Evolutionary conservation across 2,797 vertebrate species (phyloP).

Genomic region (Leuciscus waleckii): DNA sequence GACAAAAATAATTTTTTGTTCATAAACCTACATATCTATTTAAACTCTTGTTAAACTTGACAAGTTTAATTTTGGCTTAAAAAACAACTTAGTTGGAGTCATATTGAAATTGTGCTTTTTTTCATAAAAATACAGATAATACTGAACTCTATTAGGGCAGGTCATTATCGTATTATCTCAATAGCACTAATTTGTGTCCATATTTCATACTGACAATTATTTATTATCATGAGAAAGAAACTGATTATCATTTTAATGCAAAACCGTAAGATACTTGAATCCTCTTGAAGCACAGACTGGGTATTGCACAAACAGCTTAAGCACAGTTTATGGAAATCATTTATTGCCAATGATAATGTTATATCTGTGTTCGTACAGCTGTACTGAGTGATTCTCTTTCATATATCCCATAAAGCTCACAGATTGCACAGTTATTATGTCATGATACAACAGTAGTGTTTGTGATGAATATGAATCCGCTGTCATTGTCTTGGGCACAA

Average conservation of each 20-base stretch:
- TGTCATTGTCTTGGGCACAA: conserved; percentile 1
- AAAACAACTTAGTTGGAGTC: not conserved
- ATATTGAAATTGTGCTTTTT: not conserved
- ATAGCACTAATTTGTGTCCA: not conserved
- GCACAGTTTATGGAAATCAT: conserved; percentile 2
- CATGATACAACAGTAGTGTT: conserved; percentile 8
- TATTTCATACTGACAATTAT: not conserved
- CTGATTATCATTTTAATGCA: not conserved
- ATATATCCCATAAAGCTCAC: not conserved
- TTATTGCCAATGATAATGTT: conserved; percentile 14
- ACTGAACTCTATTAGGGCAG: not conserved
- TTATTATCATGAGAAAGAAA: not conserved
- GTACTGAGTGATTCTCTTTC: conserved; percentile 2
- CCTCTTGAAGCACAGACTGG: not conserved
- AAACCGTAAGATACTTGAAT: not conserved
- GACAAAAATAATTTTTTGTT: no score
- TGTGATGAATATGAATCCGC: not conserved
- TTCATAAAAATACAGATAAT: not conserved
- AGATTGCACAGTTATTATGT: conserved; percentile 1
- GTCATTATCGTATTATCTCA: not conserved
- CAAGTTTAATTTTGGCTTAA: no score
- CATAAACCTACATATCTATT: not conserved
- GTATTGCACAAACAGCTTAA: not conserved
- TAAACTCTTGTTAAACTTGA: not conserved
- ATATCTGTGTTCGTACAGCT: not conserved